Base-by-base conservation (phyloP, 1,140 invertebrate genomes). In the Halictus rubicundus region DNA sequence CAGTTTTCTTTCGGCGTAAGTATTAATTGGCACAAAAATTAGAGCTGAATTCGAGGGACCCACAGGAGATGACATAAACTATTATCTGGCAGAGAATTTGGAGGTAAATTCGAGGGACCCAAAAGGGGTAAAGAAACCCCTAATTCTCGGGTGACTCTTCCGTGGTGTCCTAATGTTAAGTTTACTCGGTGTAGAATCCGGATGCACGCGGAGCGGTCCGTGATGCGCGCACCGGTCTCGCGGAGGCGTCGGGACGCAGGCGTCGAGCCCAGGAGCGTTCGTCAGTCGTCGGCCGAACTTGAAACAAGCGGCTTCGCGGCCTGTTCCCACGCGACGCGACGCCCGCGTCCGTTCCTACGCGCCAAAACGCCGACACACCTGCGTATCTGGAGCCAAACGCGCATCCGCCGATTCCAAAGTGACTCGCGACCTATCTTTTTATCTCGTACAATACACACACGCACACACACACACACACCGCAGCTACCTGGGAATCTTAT, bases 211-310 rank as follows among this genome's bases (percentile, higher is more conserved):
- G 65, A 59, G 66, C 77, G 74, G 32, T 32, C 32, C 32, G 32
- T 59, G 81, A 72, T 79, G 81, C 73, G 78, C 76, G 64, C 71
- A 25, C 32, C 80, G 80, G 72, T 42, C 59, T 60, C 75, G 72
- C 59, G 54, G 52, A 52, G 60, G 57, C 46, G 70, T 37, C 60
- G 60, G 39, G 80, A 83, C 86, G 86, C 86, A 88, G 68, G 86
- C 86, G 86, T 80, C 73, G 32, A 61, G 32, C 52, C 68, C 81
- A 85, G 81, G 75, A 80, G 61, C 70, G 70, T 61, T 79, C 78
- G 77, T 77, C 86, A 88, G 86, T 88, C 86, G 73, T 76, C 78
- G 80, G 25, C 73, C 70, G 86, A 80, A 85, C 77, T 84, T 85
- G 83, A 78, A 80, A 82, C 86, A 80, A 64, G 83, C 71, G 86